phyloP scores from a whole-genome alignment of 2,113 vertebrate genomes.

The Catharus fuscescens region DNA sequence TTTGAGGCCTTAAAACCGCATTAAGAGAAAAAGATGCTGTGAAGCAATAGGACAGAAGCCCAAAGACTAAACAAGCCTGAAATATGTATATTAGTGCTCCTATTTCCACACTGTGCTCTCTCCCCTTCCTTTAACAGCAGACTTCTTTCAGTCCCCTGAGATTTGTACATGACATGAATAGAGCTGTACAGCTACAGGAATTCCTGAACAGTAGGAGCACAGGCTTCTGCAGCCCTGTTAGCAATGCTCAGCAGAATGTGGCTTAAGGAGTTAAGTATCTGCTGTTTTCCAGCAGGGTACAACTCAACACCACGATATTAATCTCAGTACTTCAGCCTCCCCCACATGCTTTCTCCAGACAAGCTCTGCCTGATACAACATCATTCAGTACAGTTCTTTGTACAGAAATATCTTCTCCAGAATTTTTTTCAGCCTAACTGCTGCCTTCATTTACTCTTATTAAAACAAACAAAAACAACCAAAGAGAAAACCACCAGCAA shows the following conservation, averaged over 20 bases:
- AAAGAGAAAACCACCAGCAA: not conserved
- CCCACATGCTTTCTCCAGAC: not conserved
- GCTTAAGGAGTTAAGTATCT: not conserved
- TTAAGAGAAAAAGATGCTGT: not conserved
- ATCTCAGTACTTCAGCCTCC: not conserved
- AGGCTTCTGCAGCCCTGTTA: not conserved
- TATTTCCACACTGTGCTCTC: not conserved
- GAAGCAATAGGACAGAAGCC: not conserved
- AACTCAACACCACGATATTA: not conserved
- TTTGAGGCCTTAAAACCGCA: not conserved
- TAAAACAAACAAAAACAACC: not conserved
- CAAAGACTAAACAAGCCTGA: not conserved
- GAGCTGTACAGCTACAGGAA: not conserved
- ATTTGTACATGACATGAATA: not conserved
- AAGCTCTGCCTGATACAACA: not conserved
- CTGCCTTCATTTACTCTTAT: not conserved
- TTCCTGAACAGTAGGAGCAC: rapidly evolving
- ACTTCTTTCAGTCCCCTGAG: not conserved
- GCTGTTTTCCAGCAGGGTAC: not conserved
- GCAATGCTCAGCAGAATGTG: not conserved
- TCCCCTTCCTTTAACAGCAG: not conserved
- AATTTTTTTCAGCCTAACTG: not conserved
- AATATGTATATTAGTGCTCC: not conserved
- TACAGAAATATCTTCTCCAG: not conserved
- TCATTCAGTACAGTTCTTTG: not conserved